phyloP scores from a whole-genome alignment of 2,113 vertebrate genomes.

The Prunella fulvescens region DNA sequence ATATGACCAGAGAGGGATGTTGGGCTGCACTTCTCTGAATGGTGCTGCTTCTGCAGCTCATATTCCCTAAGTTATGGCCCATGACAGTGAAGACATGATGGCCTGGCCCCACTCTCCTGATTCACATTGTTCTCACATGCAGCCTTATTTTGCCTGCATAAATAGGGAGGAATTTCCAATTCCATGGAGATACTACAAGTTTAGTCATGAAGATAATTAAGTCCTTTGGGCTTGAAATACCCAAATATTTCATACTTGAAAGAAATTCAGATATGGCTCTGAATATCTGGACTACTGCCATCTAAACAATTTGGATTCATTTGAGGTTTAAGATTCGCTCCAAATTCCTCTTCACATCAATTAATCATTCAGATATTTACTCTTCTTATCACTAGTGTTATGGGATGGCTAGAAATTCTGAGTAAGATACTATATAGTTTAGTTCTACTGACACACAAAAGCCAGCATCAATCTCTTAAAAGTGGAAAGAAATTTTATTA shows the following conservation, averaged over 20 bases:
- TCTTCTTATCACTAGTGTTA: background rate
- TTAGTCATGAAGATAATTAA: conserved; percentile 65
- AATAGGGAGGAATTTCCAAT: conserved; percentile 46
- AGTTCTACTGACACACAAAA: background rate
- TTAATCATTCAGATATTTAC: conserved; percentile 41
- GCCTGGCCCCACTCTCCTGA: background rate
- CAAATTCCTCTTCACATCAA: conserved; percentile 46
- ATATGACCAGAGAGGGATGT: background rate
- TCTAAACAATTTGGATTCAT: conserved; percentile 49
- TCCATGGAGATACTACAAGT: conserved; percentile 48
- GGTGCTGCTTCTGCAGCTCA: background rate
- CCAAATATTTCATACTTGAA: conserved; percentile 56
- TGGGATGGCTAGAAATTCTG: background rate
- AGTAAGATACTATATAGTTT: background rate
- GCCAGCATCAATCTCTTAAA: background rate
- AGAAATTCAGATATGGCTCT: conserved; percentile 56
- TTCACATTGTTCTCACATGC: conserved; percentile 42
- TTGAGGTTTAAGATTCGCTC: conserved; percentile 21
- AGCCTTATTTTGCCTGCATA: conserved; percentile 39
- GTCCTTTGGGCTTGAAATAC: conserved; percentile 56
- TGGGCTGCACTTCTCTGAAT: background rate
- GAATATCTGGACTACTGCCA: conserved; percentile 45
- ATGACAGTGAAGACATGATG: background rate
- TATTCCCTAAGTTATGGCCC: background rate
- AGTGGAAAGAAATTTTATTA: background rate